Evolutionary conservation across 2,113 vertebrate genomes (phyloP).

Genomic region (Elephantulus edwardii): DNA sequence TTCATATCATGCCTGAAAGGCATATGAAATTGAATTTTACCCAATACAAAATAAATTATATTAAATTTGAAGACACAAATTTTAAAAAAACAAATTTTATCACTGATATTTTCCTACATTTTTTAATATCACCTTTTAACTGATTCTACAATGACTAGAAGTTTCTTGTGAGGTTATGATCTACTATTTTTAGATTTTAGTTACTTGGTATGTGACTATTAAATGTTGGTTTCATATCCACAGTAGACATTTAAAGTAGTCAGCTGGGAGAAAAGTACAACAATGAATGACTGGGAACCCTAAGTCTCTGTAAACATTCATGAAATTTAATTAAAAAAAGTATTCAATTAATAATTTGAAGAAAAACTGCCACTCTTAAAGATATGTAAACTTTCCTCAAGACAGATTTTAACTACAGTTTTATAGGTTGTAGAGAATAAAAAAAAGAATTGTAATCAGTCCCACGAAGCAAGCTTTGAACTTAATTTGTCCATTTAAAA

Average conservation of each 20-base stretch:
- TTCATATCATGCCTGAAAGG: not conserved
- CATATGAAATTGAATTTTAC: not conserved
- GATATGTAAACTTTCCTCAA: not conserved
- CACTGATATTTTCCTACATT: not conserved
- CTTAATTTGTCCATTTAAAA: slow-evolving; percentile 45
- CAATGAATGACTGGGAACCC: too few species aligned
- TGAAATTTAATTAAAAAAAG: too few species aligned
- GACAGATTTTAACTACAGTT: slow-evolving; percentile 31
- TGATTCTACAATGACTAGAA: not conserved
- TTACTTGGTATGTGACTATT: not conserved
- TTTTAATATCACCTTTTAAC: not conserved
- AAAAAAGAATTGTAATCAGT: slow-evolving; percentile 19
- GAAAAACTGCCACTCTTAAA: slow-evolving; percentile 27
- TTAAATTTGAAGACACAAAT: not conserved
- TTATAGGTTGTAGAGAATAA: not conserved
- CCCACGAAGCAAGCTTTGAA: slow-evolving; percentile 21
- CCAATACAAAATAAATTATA: not conserved
- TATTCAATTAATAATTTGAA: not conserved
- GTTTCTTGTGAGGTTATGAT: not conserved
- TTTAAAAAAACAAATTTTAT: too few species aligned
- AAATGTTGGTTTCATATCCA: slow-evolving; percentile 22
- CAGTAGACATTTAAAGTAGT: too few species aligned
- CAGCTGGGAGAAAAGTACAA: too few species aligned
- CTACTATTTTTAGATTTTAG: slow-evolving; percentile 40
- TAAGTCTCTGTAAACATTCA: too few species aligned